Evolutionary conservation across 2,888 invertebrate genomes (phyloP), one percentile per base, ranked within the genome.

Genomic region (Bedellia somnulentella): DNA sequence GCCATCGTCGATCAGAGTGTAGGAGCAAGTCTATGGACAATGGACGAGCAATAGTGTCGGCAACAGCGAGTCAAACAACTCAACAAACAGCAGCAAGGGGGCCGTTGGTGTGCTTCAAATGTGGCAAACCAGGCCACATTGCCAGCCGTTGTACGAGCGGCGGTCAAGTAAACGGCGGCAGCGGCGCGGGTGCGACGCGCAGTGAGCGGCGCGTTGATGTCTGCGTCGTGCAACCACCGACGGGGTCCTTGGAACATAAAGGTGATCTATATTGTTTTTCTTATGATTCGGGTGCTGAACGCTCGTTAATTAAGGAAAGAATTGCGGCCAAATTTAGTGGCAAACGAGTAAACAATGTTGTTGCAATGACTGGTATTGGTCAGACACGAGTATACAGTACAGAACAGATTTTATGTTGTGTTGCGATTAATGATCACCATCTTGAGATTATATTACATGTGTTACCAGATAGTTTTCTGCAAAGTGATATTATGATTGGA

Each of bases 381-480:
- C 24, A 33, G 24, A 15, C 23, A 1, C 18, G 27, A 12, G 30
- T 35, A 17, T 24, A 14, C 16, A 33, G 37, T 26, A 34, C 27
- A 2, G 23, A 17, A 29, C 37, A 37, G 27, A 36, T 38, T 35
- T 5, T n/a, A n/a, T n/a, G n/a, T n/a, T n/a, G n/a, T n/a, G n/a
- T n/a, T n/a, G n/a, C n/a, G n/a, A n/a, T n/a, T n/a, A n/a, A n/a
- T n/a, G n/a, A n/a, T n/a, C n/a, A n/a, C n/a, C n/a, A n/a, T n/a
- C n/a, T n/a, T n/a, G 32, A 35, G 27, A 25, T 37, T 18, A 23
- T 31, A 4, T 35, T 37, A n/a, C 35, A 35, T 15, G 25, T 35
- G 26, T 15, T 22, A 12, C 30, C 29, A 12, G 35, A 35, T 14
- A 15, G 10, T 28, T 31, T 24, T 16, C 16, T 37, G 15, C 26